Base-by-base conservation (phyloP, 2,797 vertebrate genomes). In the Astyanax mexicanus region DNA sequence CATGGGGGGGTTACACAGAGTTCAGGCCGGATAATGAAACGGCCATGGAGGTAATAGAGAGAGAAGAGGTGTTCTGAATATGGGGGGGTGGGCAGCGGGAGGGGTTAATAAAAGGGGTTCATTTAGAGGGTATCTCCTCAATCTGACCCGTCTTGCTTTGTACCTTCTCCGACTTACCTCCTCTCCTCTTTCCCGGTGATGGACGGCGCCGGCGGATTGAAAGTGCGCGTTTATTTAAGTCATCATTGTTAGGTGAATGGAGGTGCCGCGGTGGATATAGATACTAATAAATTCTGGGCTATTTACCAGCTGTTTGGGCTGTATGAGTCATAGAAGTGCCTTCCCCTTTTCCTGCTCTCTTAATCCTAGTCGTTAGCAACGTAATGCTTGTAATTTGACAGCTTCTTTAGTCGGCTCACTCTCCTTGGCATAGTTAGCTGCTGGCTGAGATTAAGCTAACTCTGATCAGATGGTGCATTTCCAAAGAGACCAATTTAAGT, bases 11-110 rank as follows among this genome's bases (percentile, higher is more conserved):
- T 95, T 94, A 94, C 90, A 80, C 87, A 92, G 92, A 95, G 93
- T 95, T 95, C 93, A 95, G 87, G 74, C 88, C 84, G 90, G 92
- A 93, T 95, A 94, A 95, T 95, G 93, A 94, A 94, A 94, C 91
- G 92, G 91, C 91, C 92, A 92, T 88, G 71, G 85, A 92, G 91
- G 93, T 94, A 93, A 94, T 94, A 93, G 92, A 92, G 90, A 92
- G 90, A 90, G 64, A 85, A 93, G 91, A 91, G 91, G 90, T 93
- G 92, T 93, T 92, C 90, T 86, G 88, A 89, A 88, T 86, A 90
- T 86, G 76, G 72, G 85, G 90, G 84, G 87, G 87, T 83, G 84
- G 86, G 83, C 83, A 81, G 61, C 77, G 81, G 89, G 86, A 84
- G 88, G 89, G 91, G 88, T 91, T 93, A 91, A 91, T 91, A 91